phyloP scores from a whole-genome alignment of 2,113 vertebrate genomes.

The Physeter macrocephalus region DNA sequence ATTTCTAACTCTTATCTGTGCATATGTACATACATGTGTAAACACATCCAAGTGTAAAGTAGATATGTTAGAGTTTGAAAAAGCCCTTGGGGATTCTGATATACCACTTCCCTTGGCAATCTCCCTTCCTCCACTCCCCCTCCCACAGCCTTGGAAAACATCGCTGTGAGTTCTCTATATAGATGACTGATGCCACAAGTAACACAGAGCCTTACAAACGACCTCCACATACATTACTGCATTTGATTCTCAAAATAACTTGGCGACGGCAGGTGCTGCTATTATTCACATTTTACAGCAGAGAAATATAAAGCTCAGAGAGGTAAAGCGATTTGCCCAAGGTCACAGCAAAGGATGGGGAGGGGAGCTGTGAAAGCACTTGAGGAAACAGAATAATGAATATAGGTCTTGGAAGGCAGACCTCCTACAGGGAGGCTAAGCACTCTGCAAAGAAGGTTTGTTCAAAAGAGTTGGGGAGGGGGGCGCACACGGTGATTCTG shows the following conservation, averaged over 20 bases:
- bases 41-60: neutral
- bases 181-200: neutral
- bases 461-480: neutral
- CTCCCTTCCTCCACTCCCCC: neutral
- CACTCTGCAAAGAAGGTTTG: neutral
- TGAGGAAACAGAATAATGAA: constrained; percentile 28
- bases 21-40: neutral
- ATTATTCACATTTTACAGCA: constrained; percentile 33
- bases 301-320: constrained; percentile 29
- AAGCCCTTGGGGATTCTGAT: neutral
- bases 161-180: neutral
- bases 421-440: neutral
- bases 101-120: neutral
- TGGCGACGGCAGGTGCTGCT: neutral
- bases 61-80: neutral
- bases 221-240: neutral
- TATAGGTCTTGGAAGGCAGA: neutral
- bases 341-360: constrained; percentile 1
- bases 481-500: neutral
- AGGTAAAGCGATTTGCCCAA: constrained; percentile 28
- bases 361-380: neutral
- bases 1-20: neutral
- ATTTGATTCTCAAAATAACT: constrained; percentile 41
- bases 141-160: neutral
- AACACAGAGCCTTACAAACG: neutral